Base-by-base conservation (phyloP, 2,888 invertebrate species). In the Ischnus inquisitorius region DNA sequence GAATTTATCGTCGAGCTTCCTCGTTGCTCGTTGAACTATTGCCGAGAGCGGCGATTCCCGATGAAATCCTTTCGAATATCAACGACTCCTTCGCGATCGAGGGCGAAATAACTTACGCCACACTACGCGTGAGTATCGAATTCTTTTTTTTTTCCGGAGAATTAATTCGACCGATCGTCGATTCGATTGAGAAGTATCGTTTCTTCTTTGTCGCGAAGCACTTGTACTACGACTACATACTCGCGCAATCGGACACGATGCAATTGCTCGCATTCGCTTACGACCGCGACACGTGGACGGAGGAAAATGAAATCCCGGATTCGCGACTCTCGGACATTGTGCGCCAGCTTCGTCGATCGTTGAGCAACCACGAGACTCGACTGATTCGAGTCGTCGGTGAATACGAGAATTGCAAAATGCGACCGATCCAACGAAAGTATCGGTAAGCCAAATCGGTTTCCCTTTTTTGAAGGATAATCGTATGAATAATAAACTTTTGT, bases 211-310 rank as follows among this genome's bases (percentile, higher is more conserved):
- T 83, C 48, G 84, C 87, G 19, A 83, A 93, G 92, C 88, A 83
- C 82, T 87, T 90, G 34, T 93, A 92, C 82, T 90, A 92, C 75
- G 90, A 82, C 8, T 93, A 90, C 78, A 85, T 93, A 48, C 87
- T 93, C n/a, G 87, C 88, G 3, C 93, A 93, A 83, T 93, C 93
- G 12, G 92, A 93, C 77, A 88, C 90, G 88, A 83, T 93, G 74
- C 84, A 90, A 64, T 86, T 92, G 54, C 69, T 93, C 74, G 91
- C 91, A 28, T 82, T 89, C 43, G 87, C 90, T 25, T 91, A 91
- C 39, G 84, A 88, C 67, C 84, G 76, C 14, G 79, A 87, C 51
- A 86, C 81, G 22, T 86, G 87, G 87, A 65, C 83, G 12, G 51
- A 65, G 34, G 41, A 51, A 46, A 84, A 48, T 28, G 82, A 34